Base-by-base conservation (phyloP, 2,113 vertebrate genomes). In the Limanda limanda region DNA sequence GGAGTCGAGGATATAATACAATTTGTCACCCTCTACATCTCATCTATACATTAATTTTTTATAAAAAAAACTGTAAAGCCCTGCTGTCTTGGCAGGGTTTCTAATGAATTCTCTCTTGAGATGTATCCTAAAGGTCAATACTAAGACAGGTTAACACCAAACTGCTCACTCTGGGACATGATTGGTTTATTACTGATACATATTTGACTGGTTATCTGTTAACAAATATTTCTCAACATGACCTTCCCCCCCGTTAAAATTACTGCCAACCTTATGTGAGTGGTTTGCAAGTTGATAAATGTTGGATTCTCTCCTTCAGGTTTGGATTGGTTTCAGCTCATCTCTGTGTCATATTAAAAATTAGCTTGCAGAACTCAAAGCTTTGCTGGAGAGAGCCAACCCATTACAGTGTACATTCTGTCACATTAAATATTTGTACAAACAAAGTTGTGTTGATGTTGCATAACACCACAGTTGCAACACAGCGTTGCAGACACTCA, bases 241-340 rank as follows among this genome's bases (percentile, higher is more conserved):
- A 1, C 25, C 3, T 59, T 31, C 57, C 25, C 7, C 51, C 17
- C 17, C n/a, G n/a, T 10, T 18, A 2, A 14, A 15, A 2, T 21
- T 9, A n/a, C 51, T 14, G 17, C 68, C 23, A 55, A 67, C 27
- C 51, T 5, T 56, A 4, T 7, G 27, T 35, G 18, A 58, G 27
- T 8, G 37, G 17, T 66, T 57, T 62, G 13, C 63, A 54, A 68
- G 47, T 9, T 31, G 59, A 23, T 48, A 6, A 18, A 51, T n/a
- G 59, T 48, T 4, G 40, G 24, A 67, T 78, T 81, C 76, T 66
- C 74, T 48, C 76, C 71, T 48, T 47, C 37, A 10, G 59, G 5
- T 23, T 5, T 55, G 25, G 12, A 1, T 14, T 61, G 55, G 73
- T 89, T 86, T 84, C 61, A 3, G 1, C 71, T 84, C 48, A 68